Evolutionary conservation across 2,888 invertebrate species (phyloP).

Genomic region (Drosophila niveifrons): DNA sequence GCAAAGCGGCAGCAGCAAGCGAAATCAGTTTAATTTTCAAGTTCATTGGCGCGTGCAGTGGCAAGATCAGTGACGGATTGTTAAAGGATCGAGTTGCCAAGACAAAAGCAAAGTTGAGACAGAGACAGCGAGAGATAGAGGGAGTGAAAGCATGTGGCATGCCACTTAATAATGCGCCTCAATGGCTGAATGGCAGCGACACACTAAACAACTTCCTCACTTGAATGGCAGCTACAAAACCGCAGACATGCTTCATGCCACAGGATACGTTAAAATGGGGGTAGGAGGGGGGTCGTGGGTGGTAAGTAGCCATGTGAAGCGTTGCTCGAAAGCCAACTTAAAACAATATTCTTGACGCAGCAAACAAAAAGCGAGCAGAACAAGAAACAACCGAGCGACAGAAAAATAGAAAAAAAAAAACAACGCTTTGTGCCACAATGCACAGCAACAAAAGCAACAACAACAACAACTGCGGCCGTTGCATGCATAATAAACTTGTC

Average conservation of each 20-base stretch:
- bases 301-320: constrained; percentile 41
- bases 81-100: constrained; percentile 29
- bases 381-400: constrained; percentile 3
- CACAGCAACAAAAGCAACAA: constrained; percentile 47
- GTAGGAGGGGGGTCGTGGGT: not conserved
- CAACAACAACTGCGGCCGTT: constrained; percentile 60
- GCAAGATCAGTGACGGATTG: constrained; percentile 33
- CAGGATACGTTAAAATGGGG: constrained; percentile 2
- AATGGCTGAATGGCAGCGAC: constrained; percentile 57
- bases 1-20: not conserved
- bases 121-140: not conserved
- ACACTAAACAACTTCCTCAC: constrained; percentile 71
- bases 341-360: constrained; percentile 54
- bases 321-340: constrained; percentile 63
- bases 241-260: constrained; percentile 50
- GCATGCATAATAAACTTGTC: constrained; percentile 70
- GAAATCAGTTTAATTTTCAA: constrained; percentile 54
- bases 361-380: constrained; percentile 7
- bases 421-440: constrained; percentile 49
- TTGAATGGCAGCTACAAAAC: constrained; percentile 61
- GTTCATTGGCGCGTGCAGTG: constrained; percentile 54
- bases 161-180: constrained; percentile 63
- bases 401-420: constrained; percentile 30
- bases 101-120: no score
- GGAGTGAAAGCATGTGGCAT: not conserved